Base-by-base conservation (phyloP, 2,113 vertebrate species). In the Neodon shergylaensis region DNA sequence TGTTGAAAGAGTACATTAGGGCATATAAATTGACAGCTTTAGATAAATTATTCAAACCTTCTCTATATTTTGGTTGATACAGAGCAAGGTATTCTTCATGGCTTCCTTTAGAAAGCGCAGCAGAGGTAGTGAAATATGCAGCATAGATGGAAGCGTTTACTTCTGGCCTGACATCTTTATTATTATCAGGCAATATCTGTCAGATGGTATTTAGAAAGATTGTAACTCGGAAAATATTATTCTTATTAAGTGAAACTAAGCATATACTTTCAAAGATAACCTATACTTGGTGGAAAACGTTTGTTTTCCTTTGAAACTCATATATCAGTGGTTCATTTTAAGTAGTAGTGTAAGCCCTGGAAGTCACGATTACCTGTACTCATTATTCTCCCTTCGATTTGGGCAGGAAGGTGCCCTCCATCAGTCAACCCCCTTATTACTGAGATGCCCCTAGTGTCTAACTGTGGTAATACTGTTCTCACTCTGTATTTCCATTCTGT, bases 11-110 rank as follows among this genome's bases (percentile, higher is more conserved):
- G 36, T 68, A 58, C 66, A 94, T 96, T 91, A 92, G 33, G 68
- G 42, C 58, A 44, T 54, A 47, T 26, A 54, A 49, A 83, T 79
- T 78, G 85, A 87, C 44, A 94, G 21, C 36, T 78, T 87, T 47
- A n/a, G 26, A 97, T 93, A 83, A 95, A 95, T 94, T 94, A 96
- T 94, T 96, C 81, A 94, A 91, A 91, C 44, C 14, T 0, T 4
- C 10, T 39, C 33, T 82, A 26, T 52, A 88, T 90, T 95, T 88
- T 83, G 73, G 86, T 70, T 89, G 61, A 86, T 90, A 44, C 42
- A 7, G 44, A 91, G 47, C 39, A 89, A 93, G 54, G 42, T 89
- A 28, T 90, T 90, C 17, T 42, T 77, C 42, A 83, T 63, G n/a
- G 31, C 24, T 72, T 85, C 89, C 33, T 14, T 72, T 76, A 84